Evolutionary conservation across 1,140 invertebrate genomes (phyloP).

Genomic region (Centruroides sculpturatus): DNA sequence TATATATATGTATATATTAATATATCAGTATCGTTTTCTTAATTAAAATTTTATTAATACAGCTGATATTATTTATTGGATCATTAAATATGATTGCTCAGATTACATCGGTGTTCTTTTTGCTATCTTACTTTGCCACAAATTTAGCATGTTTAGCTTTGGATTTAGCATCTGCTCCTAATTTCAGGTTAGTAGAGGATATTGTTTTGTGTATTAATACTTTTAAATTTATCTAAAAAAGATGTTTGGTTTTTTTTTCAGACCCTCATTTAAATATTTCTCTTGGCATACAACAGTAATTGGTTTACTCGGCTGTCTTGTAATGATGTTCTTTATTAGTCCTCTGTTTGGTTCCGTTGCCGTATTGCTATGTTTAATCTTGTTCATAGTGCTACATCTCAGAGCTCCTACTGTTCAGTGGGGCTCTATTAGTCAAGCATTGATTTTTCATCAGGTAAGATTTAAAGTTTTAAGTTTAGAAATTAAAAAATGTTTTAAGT

Average conservation of each 20-base stretch:
- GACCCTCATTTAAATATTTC: slow-evolving; percentile 93
- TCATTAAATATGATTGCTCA: slow-evolving; percentile 93
- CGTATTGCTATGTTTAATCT: slow-evolving; percentile 66
- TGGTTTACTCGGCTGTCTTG: slow-evolving; percentile 71
- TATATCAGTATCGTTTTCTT: too few relatives aligned
- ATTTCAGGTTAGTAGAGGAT: slow-evolving; percentile 59
- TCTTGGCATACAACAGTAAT: slow-evolving; percentile 83
- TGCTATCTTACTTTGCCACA: slow-evolving; percentile 88
- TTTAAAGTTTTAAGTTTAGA: background rate
- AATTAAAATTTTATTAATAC: slow-evolving; percentile 9
- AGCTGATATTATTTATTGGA: slow-evolving; percentile 81
- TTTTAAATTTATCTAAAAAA: slow-evolving; percentile 4
- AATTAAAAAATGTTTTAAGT: too few relatives aligned
- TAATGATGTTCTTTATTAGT: slow-evolving; percentile 94
- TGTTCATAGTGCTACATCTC: slow-evolving; percentile 79
- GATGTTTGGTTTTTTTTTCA: slow-evolving; percentile 33
- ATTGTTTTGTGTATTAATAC: background rate
- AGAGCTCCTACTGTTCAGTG: slow-evolving; percentile 77
- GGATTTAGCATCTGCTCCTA: slow-evolving; percentile 87
- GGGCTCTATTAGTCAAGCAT: slow-evolving; percentile 95
- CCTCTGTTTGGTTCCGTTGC: slow-evolving; percentile 75
- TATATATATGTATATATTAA: too few relatives aligned
- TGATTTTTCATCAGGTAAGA: slow-evolving; percentile 91
- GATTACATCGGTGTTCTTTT: slow-evolving; percentile 91
- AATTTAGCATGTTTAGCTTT: slow-evolving; percentile 89